A percentile compares a stretch with the other conserved stretches of the same genome.
phyloP scores from a whole-genome alignment of 2,888 invertebrate species.

The Serrognathus titanus region DNA sequence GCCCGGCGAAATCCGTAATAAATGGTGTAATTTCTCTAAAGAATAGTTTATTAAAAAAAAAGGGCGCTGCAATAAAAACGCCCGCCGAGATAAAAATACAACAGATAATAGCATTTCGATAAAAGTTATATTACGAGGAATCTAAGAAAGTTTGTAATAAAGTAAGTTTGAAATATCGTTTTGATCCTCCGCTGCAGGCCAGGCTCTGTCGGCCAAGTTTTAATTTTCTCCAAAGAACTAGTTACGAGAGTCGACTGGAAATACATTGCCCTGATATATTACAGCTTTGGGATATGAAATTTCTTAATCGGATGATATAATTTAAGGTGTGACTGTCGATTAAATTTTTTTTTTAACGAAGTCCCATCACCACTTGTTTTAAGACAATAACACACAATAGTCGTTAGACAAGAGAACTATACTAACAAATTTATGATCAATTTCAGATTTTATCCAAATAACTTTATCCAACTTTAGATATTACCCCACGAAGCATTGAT shows the following conservation, averaged over 20 bases:
- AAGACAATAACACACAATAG: too few relatives aligned
- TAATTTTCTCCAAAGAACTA: slow-evolving; percentile 25
- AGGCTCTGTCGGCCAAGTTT: slow-evolving; percentile 22
- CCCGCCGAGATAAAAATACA: slow-evolving; percentile 13
- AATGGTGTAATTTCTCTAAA: too few relatives aligned
- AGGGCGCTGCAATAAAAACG: slow-evolving; percentile 4
- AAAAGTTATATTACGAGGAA: slow-evolving; percentile 27
- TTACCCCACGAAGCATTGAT: too few relatives aligned
- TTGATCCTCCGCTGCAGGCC: slow-evolving; percentile 23
- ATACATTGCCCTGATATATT: slow-evolving; percentile 15
- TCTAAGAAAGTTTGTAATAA: slow-evolving; percentile 27
- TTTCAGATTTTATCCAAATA: too few relatives aligned
- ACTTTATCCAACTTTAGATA: too few relatives aligned
- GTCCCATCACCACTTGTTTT: too few relatives aligned
- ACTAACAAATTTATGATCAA: too few relatives aligned
- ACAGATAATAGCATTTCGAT: slow-evolving; percentile 26
- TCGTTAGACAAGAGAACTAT: too few relatives aligned
- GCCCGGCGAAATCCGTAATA: slow-evolving; percentile 1
- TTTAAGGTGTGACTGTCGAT: too few relatives aligned
- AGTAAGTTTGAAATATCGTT: slow-evolving; percentile 30
- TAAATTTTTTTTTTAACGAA: too few relatives aligned
- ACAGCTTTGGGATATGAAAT: slow-evolving; percentile 11
- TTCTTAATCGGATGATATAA: neutral
- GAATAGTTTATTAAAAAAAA: slow-evolving; percentile 11
- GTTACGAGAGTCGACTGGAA: slow-evolving; percentile 21